Base-by-base conservation (phyloP, 2,888 invertebrate species). In the Embidobia sp. region DNA sequence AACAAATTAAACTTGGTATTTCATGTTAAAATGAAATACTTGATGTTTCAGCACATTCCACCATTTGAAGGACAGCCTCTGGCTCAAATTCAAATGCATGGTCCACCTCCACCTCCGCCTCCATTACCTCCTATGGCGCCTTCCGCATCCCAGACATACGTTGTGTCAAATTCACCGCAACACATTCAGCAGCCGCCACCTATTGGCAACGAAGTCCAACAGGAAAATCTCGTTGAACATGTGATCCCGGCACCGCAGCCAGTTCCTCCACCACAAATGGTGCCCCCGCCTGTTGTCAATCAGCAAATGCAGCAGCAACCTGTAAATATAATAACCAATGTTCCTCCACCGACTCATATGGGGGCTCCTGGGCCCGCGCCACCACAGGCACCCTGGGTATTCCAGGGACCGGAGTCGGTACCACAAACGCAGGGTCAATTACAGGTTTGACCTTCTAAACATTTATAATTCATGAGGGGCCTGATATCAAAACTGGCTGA, bases 161-260 rank as follows among this genome's bases (percentile, higher is more conserved):
- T 87, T 27, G 82, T 88, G 16, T 85, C 87, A 3, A 86, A 84
- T 15, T 81, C 85, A 3, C 64, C 73, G 5, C 88, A 84, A 55
- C 85, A 85, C 61, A 80, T 74, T 26, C 84, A 85, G 31, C 87
- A 84, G 37, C 86, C 92, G 37, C 85, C 92, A 90, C 1, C 90
- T 90, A 81, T 91, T 89, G 29, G 92, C 89, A 82, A 90, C 86
- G 80, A 90, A 88, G 15, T 91, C 91, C 83, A 86, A 88, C 81
- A 90, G 88, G 80, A 91, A 86, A 31, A 80, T 57, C 77, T 83
- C 15, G 85, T 92, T 0, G 90, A 92, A 40, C 91, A 91, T 81
- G 91, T 91, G 37, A 55, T 81, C 33, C 91, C 92, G 0, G 91
- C 92, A 0, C 87, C 88, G 1, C 88, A 88, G 69, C 88, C 88